Percentiles rank a stretch among this genome's conserved stretches.
Conservation (phyloP, 1,140 invertebrate genomes). For the Listronotus oregonensis region DNA sequence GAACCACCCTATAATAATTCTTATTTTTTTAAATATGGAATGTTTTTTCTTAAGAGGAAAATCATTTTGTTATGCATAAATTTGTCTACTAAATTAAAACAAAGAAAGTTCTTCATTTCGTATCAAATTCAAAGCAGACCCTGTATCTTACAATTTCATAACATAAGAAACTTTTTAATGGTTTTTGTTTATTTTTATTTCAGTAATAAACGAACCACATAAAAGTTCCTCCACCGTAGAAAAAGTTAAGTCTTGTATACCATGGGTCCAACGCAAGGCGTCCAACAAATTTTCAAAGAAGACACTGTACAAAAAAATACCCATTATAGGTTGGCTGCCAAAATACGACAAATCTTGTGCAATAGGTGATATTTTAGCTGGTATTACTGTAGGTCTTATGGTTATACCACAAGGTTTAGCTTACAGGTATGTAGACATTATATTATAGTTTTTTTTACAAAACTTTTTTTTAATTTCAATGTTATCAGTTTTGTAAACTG, state of each 20-base stretch:
- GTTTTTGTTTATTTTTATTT: conserved; percentile 25
- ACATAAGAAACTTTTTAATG: too few species aligned
- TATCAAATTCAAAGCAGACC: too few species aligned
- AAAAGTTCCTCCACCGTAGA: conserved; percentile 6
- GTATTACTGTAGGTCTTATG: conserved; percentile 84
- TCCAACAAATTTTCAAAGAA: conserved; percentile 64
- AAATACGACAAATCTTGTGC: conserved; percentile 70
- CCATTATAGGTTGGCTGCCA: conserved; percentile 75
- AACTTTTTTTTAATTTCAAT: too few species aligned
- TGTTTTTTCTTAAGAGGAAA: too few species aligned
- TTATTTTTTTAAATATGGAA: too few species aligned
- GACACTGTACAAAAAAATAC: conserved; percentile 70
- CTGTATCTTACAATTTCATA: too few species aligned
- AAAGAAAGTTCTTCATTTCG: too few species aligned
- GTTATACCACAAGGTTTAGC: conserved; percentile 69
- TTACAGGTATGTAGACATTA: conserved; percentile 20
- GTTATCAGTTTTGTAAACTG: too few species aligned
- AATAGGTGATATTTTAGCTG: conserved; percentile 79
- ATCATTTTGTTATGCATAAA: too few species aligned
- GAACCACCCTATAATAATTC: too few species aligned
- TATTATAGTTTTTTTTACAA: too few species aligned
- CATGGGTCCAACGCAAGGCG: conserved; percentile 46
- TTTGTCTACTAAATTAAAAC: too few species aligned
- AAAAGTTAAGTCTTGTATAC: conserved; percentile 24
- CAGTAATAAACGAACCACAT: conserved; percentile 32